phyloP scores from a whole-genome alignment of 2,888 invertebrate species.

The Noctua pronuba region DNA sequence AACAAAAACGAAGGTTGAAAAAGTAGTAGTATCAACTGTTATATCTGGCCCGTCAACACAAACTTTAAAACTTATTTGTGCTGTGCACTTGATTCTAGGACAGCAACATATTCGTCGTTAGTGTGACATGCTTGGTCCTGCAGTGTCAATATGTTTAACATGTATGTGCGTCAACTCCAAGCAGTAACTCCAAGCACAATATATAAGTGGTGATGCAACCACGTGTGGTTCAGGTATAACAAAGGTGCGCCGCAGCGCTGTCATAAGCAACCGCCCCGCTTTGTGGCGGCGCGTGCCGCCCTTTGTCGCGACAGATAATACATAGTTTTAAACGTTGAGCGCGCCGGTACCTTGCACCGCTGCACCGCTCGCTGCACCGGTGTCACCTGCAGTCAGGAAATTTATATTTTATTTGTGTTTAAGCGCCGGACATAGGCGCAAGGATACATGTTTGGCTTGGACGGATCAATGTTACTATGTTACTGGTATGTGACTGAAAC shows the following conservation, averaged over 20 bases:
- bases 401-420: conserved; percentile 40
- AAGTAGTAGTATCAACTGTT: background rate
- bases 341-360: background rate
- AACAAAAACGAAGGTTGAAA: background rate
- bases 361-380: background rate
- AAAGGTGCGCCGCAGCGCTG: background rate
- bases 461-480: background rate
- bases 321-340: conserved; percentile 11
- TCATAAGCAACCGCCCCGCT: conserved; percentile 14
- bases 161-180: background rate
- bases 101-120: too few relatives aligned
- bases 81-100: background rate
- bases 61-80: background rate
- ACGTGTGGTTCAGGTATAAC: background rate
- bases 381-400: conserved; percentile 9
- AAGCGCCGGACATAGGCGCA: conserved; percentile 17
- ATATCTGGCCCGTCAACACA: background rate
- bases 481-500: too few relatives aligned
- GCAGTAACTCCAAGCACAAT: background rate
- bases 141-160: background rate
- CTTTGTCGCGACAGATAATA: conserved; percentile 18
- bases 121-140: background rate
- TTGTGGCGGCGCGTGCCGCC: conserved; percentile 10
- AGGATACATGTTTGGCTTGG: background rate
- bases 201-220: background rate